Base-by-base conservation (phyloP, 2,113 vertebrate genomes). In the Lepidothrix coronata region DNA sequence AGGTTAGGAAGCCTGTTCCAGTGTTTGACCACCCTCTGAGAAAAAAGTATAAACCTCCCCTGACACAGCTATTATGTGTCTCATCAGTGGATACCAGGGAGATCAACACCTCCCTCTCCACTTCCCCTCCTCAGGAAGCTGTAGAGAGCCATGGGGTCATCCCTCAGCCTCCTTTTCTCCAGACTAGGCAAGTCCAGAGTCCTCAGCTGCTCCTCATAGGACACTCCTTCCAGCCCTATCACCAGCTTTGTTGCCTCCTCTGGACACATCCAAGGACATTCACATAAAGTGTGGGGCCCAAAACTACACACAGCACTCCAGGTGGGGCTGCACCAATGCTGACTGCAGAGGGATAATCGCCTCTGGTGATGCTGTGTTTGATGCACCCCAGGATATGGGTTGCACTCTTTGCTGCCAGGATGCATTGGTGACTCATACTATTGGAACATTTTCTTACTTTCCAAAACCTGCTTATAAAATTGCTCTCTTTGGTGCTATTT, bases 41-140 rank as follows among this genome's bases (percentile, higher is more conserved):
- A 89, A 85, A 85, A 76, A 18, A 55, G 21, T 48, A 25, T 83
- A 18, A 86, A 59, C 20, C 5, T 76, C 3, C 17, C 12, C 35
- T 55, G 11, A 12, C 0, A 6, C 28, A 83, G 20, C 5, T 51
- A 5, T 52, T 15, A 3, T 0, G 0, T 1, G 2, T 85, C 5
- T n/a, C 52, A 1, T 28, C 21, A 6, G 37, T 37, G 52, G 20
- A 22, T 20, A 43, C 24, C 19, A 41, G 44, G 28, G 9, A 82
- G 43, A 8, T 83, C 52, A 67, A 21, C 24, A 39, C 19, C 30
- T 66, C 33, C 20, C 17, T 37, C 54, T 89, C 51, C 4, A 1
- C 7, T 23, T 81, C 4, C 8, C 6, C 9, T 66, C 30, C 73
- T 65, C 22, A 37, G n/a, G 28, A 81, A 59, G 43, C 28, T 51